These are phyloP conservation scores for Scarus forsteni DNA, from an alignment of 2,797 vertebrate species.

Conservation along the genomic window DNA sequence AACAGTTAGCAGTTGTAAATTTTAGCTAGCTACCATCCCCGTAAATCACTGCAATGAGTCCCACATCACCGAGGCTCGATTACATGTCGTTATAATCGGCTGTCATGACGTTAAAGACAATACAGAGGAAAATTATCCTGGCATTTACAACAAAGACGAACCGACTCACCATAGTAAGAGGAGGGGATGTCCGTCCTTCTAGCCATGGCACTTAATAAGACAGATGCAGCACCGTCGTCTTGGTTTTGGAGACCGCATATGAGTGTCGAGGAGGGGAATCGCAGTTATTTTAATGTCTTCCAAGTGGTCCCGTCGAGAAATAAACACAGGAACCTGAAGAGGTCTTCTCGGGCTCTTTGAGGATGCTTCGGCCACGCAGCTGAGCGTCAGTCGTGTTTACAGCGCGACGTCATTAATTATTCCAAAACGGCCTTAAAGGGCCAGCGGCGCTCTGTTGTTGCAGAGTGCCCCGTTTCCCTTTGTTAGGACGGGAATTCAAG, in stretches of 20 bases:
- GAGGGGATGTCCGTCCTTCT: constrained; percentile 82
- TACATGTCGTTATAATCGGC: not conserved
- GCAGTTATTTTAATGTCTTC: constrained; percentile 29
- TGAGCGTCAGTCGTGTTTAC: constrained; percentile 86
- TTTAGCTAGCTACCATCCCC: constrained; percentile 19
- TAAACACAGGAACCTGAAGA: constrained; percentile 60
- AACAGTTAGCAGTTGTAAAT: constrained; percentile 37
- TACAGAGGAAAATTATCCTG: constrained; percentile 37
- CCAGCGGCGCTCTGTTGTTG: constrained; percentile 32
- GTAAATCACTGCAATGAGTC: constrained; percentile 21
- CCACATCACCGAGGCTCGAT: constrained; percentile 3
- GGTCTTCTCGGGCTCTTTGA: constrained; percentile 48
- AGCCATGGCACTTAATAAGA: constrained; percentile 82
- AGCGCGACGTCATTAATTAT: constrained; percentile 85
- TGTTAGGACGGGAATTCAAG: constrained; percentile 31
- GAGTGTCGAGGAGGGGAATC: constrained; percentile 70
- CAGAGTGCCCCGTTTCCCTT: constrained; percentile 26
- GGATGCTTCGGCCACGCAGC: constrained; percentile 81
- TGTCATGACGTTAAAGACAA: constrained; percentile 38
- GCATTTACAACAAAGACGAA: constrained; percentile 72
- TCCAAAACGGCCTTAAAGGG: constrained; percentile 79
- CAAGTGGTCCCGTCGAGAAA: constrained; percentile 58
- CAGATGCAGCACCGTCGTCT: constrained; percentile 80
- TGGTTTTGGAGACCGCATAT: constrained; percentile 89
- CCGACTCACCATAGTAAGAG: constrained; percentile 85